Conservation (phyloP, 2,113 vertebrate genomes). For the Seriola rivoliana region DNA sequence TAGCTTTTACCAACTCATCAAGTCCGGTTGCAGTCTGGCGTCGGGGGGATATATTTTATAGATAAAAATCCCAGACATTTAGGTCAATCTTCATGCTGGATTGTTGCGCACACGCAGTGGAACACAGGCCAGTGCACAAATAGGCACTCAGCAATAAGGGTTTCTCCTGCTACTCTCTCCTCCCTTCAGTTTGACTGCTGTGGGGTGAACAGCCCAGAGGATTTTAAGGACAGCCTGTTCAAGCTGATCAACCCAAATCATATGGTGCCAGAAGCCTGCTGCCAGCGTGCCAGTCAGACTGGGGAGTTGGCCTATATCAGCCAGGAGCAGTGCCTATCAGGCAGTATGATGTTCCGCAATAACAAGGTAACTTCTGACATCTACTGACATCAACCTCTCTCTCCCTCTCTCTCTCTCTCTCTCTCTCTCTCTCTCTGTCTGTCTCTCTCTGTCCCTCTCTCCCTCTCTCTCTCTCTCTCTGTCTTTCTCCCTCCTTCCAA, state of each 20-base stretch:
- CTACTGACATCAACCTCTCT: slow-evolving; percentile 23
- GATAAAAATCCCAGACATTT: slow-evolving; percentile 61
- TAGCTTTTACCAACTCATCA: slow-evolving; percentile 32
- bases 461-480: neutral
- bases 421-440: neutral
- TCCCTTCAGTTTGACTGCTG: slow-evolving; percentile 94
- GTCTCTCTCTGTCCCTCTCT: slow-evolving; percentile 37
- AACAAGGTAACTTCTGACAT: slow-evolving; percentile 88
- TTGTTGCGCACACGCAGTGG: slow-evolving; percentile 37
- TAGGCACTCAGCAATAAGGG: slow-evolving; percentile 48
- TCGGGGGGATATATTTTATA: slow-evolving; percentile 56
- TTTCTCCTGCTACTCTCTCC: slow-evolving; percentile 35
- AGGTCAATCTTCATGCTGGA: slow-evolving; percentile 73
- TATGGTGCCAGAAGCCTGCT: slow-evolving; percentile 89
- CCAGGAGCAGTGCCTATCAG: slow-evolving; percentile 88
- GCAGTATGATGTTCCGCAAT: slow-evolving; percentile 88
- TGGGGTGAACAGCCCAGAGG: slow-evolving; percentile 94
- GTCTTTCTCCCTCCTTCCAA: slow-evolving; percentile 40
- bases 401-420: neutral
- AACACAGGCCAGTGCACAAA: slow-evolving; percentile 65
- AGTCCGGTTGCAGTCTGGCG: slow-evolving; percentile 14
- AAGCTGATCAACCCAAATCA: slow-evolving; percentile 77
- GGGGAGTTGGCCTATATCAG: slow-evolving; percentile 81
- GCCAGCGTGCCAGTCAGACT: slow-evolving; percentile 86
- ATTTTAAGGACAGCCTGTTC: slow-evolving; percentile 89